phyloP scores from a whole-genome alignment of 2,113 vertebrate genomes.

The Pachycephala philippinensis region DNA sequence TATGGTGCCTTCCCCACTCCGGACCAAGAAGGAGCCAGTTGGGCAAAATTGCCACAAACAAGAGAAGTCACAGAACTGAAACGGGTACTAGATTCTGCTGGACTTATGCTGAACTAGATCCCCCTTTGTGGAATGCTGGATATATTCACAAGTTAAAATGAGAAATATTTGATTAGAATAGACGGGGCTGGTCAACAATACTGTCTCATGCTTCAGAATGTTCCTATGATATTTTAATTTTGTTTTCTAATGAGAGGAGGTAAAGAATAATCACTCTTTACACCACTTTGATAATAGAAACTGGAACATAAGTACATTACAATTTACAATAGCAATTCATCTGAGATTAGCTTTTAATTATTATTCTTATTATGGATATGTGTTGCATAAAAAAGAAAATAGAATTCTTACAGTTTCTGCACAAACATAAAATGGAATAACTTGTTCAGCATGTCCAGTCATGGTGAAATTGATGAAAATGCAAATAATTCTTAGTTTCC shows the following conservation, averaged over 20 bases:
- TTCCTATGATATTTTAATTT: background rate
- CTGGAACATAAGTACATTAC: background rate
- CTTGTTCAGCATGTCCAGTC: background rate
- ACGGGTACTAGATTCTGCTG: background rate
- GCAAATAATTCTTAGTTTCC: background rate
- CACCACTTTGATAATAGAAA: background rate
- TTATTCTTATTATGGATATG: background rate
- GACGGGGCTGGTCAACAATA: background rate
- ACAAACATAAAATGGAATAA: background rate
- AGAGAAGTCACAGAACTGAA: background rate
- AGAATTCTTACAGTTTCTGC: background rate
- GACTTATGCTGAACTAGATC: background rate
- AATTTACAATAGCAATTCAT: background rate
- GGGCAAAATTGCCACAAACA: background rate
- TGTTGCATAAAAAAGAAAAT: background rate
- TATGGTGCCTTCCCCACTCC: background rate
- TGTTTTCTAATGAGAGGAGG: background rate
- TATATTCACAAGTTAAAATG: background rate
- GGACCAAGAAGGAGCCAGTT: background rate
- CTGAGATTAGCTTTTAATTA: background rate
- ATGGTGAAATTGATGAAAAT: background rate
- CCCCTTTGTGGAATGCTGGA: background rate
- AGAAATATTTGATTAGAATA: background rate
- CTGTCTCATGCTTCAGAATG: background rate
- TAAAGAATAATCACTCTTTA: background rate